phyloP scores from a whole-genome alignment of 2,797 vertebrate genomes.

The Pangasius djambal region DNA sequence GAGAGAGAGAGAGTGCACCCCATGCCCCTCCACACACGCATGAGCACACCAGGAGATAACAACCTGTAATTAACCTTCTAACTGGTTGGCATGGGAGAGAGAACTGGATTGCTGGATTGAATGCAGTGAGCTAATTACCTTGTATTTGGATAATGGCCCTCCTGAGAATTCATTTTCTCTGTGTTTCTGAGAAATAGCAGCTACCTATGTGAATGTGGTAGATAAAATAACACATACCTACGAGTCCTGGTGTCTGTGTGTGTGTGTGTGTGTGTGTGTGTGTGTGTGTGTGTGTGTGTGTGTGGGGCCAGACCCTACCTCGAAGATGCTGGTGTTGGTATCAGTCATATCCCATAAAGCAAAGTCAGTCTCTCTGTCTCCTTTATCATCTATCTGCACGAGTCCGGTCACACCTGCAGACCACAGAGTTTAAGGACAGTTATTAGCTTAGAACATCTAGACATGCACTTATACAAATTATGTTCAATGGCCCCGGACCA shows the following conservation, averaged over 20 bases:
- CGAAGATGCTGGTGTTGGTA: slow-evolving; percentile 74
- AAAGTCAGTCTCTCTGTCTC: slow-evolving; percentile 90
- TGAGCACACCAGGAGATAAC: slow-evolving; percentile 4
- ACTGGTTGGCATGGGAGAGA: slow-evolving; percentile 23
- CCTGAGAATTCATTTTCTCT: not conserved
- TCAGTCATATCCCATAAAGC: slow-evolving; percentile 90
- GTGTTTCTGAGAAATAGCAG: not conserved
- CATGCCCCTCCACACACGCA: not conserved
- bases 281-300: not conserved
- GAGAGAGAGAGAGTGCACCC: not conserved
- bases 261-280: not conserved
- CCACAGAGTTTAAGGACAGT: slow-evolving; percentile 1
- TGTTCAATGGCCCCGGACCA: not conserved
- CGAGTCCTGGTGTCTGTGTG: not conserved
- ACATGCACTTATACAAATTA: not conserved
- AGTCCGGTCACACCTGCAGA: slow-evolving; percentile 85
- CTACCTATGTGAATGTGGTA: slow-evolving; percentile 65
- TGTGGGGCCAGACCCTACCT: slow-evolving; percentile 67
- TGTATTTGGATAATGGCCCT: not conserved
- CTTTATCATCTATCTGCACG: slow-evolving; percentile 87
- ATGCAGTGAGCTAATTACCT: slow-evolving; percentile 32
- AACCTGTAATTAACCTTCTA: slow-evolving; percentile 43
- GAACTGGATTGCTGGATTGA: slow-evolving; percentile 3
- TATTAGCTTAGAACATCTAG: not conserved
- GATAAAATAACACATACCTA: not conserved